Evolutionary conservation across 2,888 invertebrate species (phyloP), one percentile per base, ranked within the genome.

Genomic region (Pollenia amentaria): DNA sequence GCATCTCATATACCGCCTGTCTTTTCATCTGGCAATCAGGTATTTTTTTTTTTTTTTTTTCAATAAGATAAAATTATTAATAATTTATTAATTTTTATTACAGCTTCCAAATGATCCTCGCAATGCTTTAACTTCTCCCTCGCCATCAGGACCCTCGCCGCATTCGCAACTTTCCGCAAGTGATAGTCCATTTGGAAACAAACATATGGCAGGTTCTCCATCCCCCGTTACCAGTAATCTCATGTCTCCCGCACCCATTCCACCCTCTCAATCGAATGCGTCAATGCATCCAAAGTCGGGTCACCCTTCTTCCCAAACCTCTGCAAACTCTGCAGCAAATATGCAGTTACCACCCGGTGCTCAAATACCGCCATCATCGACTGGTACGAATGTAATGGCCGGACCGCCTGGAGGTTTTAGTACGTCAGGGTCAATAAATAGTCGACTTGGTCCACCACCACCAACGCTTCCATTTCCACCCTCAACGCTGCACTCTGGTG

Each of bases 311-410:
- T 89, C 91, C 6, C 89, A 91, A 60, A 91, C 93, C 14, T 92
- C 94, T 62, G 92, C 92, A 55, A 90, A 91, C 53, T 95, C 86
- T 92, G 83, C 93, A 91, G 87, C 94, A 93, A 84, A 80, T 60
- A 80, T 85, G 75, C 85, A 85, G 57, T 72, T 83, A 60, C 82
- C 82, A 16, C 60, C 78, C n/a, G 82, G 82, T 79, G 72, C 85
- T 79, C 87, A 82, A 87, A 51, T 85, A 55, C 76, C 78, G 18
- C 77, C 84, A 55, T 77, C 87, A 12, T 72, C 84, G 46, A 77
- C 80, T 60, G 72, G 79, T 42, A 51, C 82, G 11, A 79, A 79
- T 70, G 51, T 82, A 80, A 60, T 79, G 75, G 72, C 72, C 16
- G 87, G 85, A 9, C 84, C 87, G n/a, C 60, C 72, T 16, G 84